Evolutionary conservation across 2,113 vertebrate genomes (phyloP).

Genomic region (Propithecus coquereli): DNA sequence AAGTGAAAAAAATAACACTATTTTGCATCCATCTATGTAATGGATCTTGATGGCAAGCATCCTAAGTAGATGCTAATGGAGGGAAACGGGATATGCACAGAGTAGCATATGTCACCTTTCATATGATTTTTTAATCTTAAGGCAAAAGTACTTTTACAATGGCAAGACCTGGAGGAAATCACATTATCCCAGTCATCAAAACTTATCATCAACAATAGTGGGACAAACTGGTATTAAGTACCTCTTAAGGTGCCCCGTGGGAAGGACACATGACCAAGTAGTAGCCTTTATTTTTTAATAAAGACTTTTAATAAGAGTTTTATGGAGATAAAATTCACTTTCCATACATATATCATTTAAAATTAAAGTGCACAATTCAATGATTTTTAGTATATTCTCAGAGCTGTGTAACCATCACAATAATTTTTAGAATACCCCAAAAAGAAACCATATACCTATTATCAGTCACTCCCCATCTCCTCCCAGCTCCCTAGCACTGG

Average conservation of each 20-base stretch:
- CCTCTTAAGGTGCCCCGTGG: not conserved
- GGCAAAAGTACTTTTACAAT: not conserved
- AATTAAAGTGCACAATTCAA: not conserved
- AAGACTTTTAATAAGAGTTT: not conserved
- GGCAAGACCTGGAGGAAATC: not conserved
- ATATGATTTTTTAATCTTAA: not conserved
- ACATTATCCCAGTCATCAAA: not conserved
- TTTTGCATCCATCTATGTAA: not conserved
- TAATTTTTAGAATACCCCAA: not conserved
- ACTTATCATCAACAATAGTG: not conserved
- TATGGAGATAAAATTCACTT: not conserved
- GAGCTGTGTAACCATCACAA: not conserved
- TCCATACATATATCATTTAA: not conserved
- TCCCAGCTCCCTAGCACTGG: not conserved
- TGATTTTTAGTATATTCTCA: not conserved
- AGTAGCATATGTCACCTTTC: not conserved
- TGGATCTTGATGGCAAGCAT: not conserved
- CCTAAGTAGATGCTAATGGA: not conserved
- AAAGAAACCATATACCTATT: not conserved
- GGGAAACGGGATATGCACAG: not conserved
- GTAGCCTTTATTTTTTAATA: not conserved
- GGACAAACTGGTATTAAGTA: not conserved
- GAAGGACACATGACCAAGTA: not conserved
- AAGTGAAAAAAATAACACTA: not conserved
- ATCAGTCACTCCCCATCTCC: not conserved